A percentile compares a stretch with the other conserved stretches of the same genome.
Evolutionary conservation across 2,888 invertebrate genomes (phyloP).

Genomic region (Phasia obesa): DNA sequence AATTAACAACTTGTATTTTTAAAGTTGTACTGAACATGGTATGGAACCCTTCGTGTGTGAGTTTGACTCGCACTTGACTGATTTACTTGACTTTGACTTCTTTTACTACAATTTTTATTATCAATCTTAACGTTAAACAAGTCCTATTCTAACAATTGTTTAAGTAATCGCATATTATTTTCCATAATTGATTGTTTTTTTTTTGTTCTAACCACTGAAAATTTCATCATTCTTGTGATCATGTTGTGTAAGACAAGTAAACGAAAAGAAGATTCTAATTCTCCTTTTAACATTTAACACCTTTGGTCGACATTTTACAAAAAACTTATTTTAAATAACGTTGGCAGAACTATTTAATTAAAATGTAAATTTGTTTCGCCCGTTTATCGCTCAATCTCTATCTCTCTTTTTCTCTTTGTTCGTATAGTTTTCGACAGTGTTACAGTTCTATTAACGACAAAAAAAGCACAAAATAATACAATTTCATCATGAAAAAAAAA

Average conservation of each 20-base stretch:
- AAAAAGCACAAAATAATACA: constrained; percentile 16
- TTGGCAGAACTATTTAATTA: constrained; percentile 40
- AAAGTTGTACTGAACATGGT: no score
- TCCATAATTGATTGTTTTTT: no score
- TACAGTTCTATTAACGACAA: neutral
- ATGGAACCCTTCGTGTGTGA: no score
- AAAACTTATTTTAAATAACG: constrained; percentile 3
- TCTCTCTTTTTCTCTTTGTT: neutral
- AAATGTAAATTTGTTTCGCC: constrained; percentile 54
- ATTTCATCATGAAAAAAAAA: constrained; percentile 24
- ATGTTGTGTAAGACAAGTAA: neutral
- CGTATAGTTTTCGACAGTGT: constrained; percentile 1
- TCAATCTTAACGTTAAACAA: neutral
- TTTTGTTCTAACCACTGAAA: neutral
- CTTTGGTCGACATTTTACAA: constrained; percentile 38
- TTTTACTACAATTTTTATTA: no score
- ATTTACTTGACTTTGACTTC: no score
- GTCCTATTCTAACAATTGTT: constrained; percentile 9
- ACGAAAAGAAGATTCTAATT: neutral
- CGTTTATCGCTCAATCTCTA: neutral
- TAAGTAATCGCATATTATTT: constrained; percentile 45
- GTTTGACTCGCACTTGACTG: no score
- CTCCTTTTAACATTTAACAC: constrained; percentile 48
- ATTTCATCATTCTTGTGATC: neutral
- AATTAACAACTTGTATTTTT: no score